Evolutionary conservation across 2,797 vertebrate genomes (phyloP).

Genomic region (Pipistrellus pygmaeus): DNA sequence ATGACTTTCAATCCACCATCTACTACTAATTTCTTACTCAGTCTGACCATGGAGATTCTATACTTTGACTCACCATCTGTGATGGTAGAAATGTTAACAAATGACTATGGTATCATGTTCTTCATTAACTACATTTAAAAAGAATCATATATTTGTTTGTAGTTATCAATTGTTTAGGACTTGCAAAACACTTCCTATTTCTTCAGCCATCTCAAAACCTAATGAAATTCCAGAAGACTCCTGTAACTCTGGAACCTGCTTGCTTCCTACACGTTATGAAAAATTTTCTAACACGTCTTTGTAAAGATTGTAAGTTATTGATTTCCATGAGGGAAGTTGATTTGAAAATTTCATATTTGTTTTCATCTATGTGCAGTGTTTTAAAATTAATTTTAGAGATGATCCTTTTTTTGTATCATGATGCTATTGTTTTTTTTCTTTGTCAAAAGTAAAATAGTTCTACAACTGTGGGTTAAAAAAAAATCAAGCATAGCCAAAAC

Average conservation of each 20-base stretch:
- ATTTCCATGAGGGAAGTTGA: slow-evolving; percentile 5
- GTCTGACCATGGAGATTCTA: slow-evolving; percentile 28
- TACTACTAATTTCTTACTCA: slow-evolving; percentile 29
- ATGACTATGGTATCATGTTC: background rate
- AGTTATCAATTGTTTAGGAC: background rate
- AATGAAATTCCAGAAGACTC: slow-evolving; percentile 31
- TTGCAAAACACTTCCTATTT: background rate
- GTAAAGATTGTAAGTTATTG: background rate
- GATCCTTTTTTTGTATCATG: slow-evolving; percentile 6
- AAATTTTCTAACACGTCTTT: background rate
- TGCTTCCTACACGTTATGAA: background rate
- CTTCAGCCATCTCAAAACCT: background rate
- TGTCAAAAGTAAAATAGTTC: background rate
- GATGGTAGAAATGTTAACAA: background rate
- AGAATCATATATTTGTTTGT: background rate
- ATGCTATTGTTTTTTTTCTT: background rate
- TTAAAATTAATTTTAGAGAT: slow-evolving; percentile 12
- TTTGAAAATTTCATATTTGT: slow-evolving; percentile 29
- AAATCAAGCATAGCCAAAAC: background rate
- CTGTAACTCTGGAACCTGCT: background rate
- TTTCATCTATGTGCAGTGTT: background rate
- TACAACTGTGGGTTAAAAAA: background rate
- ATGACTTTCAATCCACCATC: background rate
- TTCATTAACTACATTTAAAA: slow-evolving; percentile 21
- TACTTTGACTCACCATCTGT: background rate